A percentile compares a stretch with the other conserved stretches of the same genome.
These are phyloP conservation scores for Metopolophium dirhodum DNA, from an alignment of 1,140 invertebrate species.

Conservation along the genomic window DNA sequence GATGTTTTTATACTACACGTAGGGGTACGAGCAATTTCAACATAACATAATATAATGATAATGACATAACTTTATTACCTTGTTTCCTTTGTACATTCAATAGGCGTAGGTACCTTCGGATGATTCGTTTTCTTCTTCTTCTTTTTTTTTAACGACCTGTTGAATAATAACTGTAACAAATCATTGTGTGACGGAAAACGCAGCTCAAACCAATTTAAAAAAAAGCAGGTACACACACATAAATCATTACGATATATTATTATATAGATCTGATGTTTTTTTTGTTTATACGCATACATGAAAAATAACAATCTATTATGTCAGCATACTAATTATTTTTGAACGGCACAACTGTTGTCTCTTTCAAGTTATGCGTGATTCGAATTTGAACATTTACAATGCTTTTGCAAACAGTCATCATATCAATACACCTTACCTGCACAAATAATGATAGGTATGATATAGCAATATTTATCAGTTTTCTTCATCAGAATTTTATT, in stretches of 20 bases:
- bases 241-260: background rate
- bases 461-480: background rate
- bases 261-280: background rate
- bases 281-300: background rate
- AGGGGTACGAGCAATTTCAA: background rate
- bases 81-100: background rate
- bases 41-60: background rate
- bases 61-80: background rate
- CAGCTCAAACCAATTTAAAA: background rate
- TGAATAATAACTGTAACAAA: constrained; percentile 15
- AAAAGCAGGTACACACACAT: background rate
- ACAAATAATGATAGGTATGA: background rate
- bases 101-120: background rate
- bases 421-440: background rate
- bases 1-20: background rate
- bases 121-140: background rate
- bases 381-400: background rate
- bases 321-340: background rate
- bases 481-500: background rate
- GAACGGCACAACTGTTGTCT: background rate
- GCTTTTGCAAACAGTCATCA: background rate
- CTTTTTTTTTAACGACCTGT: background rate
- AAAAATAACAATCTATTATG: background rate
- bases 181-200: background rate
- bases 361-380: background rate